Evolutionary conservation across 2,888 invertebrate genomes (phyloP).

Genomic region (Galerucella nymphaeae): DNA sequence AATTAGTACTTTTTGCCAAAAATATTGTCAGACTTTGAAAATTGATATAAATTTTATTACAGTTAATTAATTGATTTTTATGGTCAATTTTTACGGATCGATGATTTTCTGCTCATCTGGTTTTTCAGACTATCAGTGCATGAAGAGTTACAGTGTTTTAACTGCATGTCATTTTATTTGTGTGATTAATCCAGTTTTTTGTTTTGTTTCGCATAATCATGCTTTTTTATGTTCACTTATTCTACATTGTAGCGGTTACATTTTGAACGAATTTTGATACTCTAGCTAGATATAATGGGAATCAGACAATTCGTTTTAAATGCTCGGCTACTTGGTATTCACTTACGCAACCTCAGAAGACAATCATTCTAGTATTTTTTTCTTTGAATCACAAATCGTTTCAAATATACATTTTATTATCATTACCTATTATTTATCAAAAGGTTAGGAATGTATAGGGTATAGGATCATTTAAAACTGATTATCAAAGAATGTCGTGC

Average conservation of each 20-base stretch:
- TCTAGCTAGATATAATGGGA: not conserved
- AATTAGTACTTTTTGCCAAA: too few relatives aligned
- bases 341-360: not conserved
- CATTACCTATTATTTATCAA: not conserved
- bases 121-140: constrained; percentile 17
- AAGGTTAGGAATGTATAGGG: too few relatives aligned
- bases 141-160: constrained; percentile 15
- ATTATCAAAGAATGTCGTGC: too few relatives aligned
- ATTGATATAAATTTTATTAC: not conserved
- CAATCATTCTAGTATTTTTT: not conserved
- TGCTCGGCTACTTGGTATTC: not conserved
- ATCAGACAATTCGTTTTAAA: not conserved
- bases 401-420: constrained; percentile 39
- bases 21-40: too few relatives aligned
- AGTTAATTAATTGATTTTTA: not conserved
- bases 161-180: constrained; percentile 23
- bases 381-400: not conserved
- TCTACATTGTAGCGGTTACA: not conserved
- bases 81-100: not conserved
- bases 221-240: not conserved
- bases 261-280: not conserved
- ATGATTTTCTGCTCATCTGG: constrained; percentile 2
- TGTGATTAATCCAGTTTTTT: constrained; percentile 21
- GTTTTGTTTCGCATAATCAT: constrained; percentile 12
- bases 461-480: too few relatives aligned